Base-by-base conservation (phyloP, 2,113 vertebrate species). In the Clarias magur region DNA sequence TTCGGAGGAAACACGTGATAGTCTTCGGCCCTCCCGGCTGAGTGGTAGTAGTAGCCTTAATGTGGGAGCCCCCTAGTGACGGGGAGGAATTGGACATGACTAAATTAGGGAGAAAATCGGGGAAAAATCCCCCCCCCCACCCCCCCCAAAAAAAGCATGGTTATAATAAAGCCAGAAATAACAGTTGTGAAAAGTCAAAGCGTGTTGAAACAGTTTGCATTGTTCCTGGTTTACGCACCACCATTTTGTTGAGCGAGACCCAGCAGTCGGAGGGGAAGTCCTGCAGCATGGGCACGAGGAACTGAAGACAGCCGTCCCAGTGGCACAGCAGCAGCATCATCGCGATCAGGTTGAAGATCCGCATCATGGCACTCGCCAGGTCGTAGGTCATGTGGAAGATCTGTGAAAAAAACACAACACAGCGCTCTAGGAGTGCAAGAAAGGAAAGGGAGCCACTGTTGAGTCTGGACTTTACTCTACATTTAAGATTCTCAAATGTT, bases 321-420 rank as follows among this genome's bases (percentile, higher is more conserved):
- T 99, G 98, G 86, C 98, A 99, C 0, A 99, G 94, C 88, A 99
- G 94, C 90, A 99, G 93, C 98, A 99, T 99, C 98, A 99, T 99
- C 48, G 95, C 97, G 0, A 99, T 99, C 88, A 99, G 95, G 93
- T 99, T 99, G 91, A 98, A 92, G 92, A 99, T 99, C 85, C 98
- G 95, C 97, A 99, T 96, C 91, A 99, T 97, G 0, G 98, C 98
- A 1, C 98, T 99, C 57, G 98, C 98, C 93, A 99, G 95, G 93
- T 99, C 98, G 0, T 99, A 99, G 62, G 97, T 99, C 98, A 99
- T 99, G 92, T 99, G 98, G 95, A 99, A 99, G 89, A 99, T 99
- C 97, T 99, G 92, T 0, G 30, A 2, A 30, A 1, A 1, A 65
- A 82, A 10, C 89, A 84, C 63, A 75, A n/a, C 60, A 82, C 42